Evolutionary conservation across 2,113 vertebrate genomes (phyloP).

Genomic region (Tyrannus savana): DNA sequence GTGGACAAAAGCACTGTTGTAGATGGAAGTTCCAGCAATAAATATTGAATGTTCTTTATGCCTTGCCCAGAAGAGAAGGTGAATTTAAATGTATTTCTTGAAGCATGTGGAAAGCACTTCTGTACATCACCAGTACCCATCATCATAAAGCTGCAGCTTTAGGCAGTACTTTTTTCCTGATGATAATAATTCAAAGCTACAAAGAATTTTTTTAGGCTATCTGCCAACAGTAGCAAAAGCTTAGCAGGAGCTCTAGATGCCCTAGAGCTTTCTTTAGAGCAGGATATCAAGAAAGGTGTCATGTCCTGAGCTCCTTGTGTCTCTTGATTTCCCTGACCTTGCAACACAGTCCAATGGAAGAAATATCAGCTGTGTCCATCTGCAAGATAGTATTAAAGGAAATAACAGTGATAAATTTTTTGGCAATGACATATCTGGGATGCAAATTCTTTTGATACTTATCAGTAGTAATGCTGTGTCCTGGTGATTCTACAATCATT

Average conservation of each 20-base stretch:
- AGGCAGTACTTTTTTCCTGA: not conserved
- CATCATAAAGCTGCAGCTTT: constrained; percentile 9
- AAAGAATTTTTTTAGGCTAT: not conserved
- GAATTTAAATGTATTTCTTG: not conserved
- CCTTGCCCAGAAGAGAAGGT: not conserved
- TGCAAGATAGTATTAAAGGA: not conserved
- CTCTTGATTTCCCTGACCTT: constrained; percentile 1
- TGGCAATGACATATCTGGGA: not conserved
- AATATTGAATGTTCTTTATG: not conserved
- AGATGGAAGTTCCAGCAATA: not conserved
- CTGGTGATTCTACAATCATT: not conserved
- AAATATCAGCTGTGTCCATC: not conserved
- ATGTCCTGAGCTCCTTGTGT: not conserved
- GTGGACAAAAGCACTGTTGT: not conserved
- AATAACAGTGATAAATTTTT: not conserved
- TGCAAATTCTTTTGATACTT: not conserved
- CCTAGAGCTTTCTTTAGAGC: not conserved
- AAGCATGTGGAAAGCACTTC: not conserved
- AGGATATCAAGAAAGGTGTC: not conserved
- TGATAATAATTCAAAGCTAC: constrained; percentile 34
- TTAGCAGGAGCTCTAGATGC: not conserved
- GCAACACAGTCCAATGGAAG: not conserved
- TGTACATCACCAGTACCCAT: not conserved
- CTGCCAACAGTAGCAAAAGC: not conserved
- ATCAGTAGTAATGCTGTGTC: not conserved